Evolutionary conservation across 2,888 invertebrate genomes (phyloP).

Genomic region (Drosophila prostipennis): DNA sequence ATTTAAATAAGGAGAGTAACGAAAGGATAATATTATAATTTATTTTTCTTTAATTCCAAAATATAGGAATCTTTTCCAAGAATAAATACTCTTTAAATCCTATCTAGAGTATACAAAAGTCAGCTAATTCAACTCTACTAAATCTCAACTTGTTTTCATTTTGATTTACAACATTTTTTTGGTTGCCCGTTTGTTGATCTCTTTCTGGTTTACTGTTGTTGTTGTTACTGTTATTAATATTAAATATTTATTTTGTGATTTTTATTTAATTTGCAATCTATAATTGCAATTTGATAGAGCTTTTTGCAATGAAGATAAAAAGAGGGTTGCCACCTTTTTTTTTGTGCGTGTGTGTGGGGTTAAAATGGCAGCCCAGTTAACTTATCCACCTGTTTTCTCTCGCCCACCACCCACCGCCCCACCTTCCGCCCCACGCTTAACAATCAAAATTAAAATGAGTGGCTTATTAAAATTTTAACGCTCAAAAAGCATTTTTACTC

Average conservation of each 20-base stretch:
- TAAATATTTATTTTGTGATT: slow-evolving; percentile 77
- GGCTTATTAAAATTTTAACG: slow-evolving; percentile 82
- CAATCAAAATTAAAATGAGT: slow-evolving; percentile 82
- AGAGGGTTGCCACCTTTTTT: slow-evolving; percentile 5
- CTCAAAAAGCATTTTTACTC: slow-evolving; percentile 63
- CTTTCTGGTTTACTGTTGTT: slow-evolving; percentile 10
- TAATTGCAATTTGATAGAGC: slow-evolving; percentile 73
- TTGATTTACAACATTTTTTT: slow-evolving; percentile 36
- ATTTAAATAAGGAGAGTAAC: not conserved
- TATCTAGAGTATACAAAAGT: not conserved
- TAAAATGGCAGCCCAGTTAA: not conserved
- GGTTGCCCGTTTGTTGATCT: slow-evolving; percentile 27
- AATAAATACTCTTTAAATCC: not conserved
- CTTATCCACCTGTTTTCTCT: not conserved
- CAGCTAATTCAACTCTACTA: not conserved
- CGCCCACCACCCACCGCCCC: not conserved
- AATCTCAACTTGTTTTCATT: slow-evolving; percentile 19
- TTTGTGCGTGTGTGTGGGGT: not conserved
- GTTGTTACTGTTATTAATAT: slow-evolving; percentile 61
- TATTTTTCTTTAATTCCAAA: not conserved
- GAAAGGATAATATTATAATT: too few species aligned
- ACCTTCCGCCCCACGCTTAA: slow-evolving; percentile 37
- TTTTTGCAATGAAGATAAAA: not conserved
- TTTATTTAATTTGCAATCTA: slow-evolving; percentile 75
- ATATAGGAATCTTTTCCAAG: not conserved